phyloP scores from a whole-genome alignment of 2,888 invertebrate genomes.

The Brenthis daphne region DNA sequence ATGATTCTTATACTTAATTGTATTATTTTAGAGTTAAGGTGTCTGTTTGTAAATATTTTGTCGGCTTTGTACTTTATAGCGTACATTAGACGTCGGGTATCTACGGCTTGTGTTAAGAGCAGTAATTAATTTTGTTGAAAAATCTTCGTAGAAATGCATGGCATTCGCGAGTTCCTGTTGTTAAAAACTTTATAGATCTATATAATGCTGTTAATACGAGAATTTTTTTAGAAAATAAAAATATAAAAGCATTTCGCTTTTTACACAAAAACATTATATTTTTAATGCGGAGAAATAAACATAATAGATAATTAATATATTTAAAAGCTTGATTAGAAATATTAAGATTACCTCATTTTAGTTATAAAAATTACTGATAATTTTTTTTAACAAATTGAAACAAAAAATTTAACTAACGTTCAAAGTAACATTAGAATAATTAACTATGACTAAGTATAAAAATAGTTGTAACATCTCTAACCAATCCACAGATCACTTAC shows the following conservation, averaged over 20 bases:
- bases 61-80: slow-evolving; percentile 55
- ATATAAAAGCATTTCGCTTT: too few relatives aligned
- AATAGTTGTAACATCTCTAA: slow-evolving; percentile 4
- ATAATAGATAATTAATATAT: too few relatives aligned
- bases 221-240: too few relatives aligned
- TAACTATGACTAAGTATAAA: not conserved
- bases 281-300: too few relatives aligned
- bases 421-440: too few relatives aligned
- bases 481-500: not conserved
- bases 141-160: slow-evolving; percentile 61
- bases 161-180: slow-evolving; percentile 59
- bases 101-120: slow-evolving; percentile 62
- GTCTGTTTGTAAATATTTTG: slow-evolving; percentile 43
- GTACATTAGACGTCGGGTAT: slow-evolving; percentile 58
- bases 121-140: slow-evolving; percentile 69
- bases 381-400: too few relatives aligned
- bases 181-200: slow-evolving; percentile 34
- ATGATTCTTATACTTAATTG: slow-evolving; percentile 17
- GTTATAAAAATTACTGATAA: too few relatives aligned
- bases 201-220: slow-evolving; percentile 49
- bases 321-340: too few relatives aligned
- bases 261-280: too few relatives aligned
- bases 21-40: slow-evolving; percentile 25
- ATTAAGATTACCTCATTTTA: too few relatives aligned
- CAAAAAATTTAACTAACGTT: too few relatives aligned